Percentiles rank a stretch among this genome's conserved stretches.
Evolutionary conservation across 2,888 invertebrate genomes (phyloP).

Genomic region (Boloria selene): DNA sequence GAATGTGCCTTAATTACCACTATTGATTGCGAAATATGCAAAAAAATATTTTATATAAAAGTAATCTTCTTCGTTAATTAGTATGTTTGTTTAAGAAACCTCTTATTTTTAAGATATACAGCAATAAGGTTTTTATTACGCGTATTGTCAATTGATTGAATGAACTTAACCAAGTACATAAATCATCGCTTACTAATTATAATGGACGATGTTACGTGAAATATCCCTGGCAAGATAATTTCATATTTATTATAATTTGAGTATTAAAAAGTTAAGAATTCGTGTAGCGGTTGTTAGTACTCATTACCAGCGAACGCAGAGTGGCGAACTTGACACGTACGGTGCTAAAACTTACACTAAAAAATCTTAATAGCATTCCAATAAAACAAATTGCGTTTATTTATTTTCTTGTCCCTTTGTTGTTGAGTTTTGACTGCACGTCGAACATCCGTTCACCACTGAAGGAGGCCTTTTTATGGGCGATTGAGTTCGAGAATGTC

Average conservation of each 20-base stretch:
- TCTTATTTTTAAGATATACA: neutral
- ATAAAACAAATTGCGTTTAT: slow-evolving; percentile 53
- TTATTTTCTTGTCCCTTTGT: slow-evolving; percentile 47
- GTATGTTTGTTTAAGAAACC: neutral
- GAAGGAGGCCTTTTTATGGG: slow-evolving; percentile 37
- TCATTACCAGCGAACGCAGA: slow-evolving; percentile 47
- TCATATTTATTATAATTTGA: slow-evolving; percentile 40
- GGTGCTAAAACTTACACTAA: slow-evolving; percentile 55
- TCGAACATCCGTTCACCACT: slow-evolving; percentile 37
- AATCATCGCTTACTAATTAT: slow-evolving; percentile 35
- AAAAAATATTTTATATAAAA: neutral
- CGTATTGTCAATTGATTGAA: neutral
- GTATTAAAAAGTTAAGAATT: slow-evolving; percentile 44
- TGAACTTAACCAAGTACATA: neutral
- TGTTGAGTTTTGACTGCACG: slow-evolving; percentile 46
- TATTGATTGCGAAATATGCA: slow-evolving; percentile 12
- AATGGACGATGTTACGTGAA: slow-evolving; percentile 39
- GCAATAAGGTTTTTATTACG: neutral
- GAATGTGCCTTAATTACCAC: slow-evolving; percentile 8
- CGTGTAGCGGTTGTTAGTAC: slow-evolving; percentile 33
- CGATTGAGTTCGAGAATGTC: slow-evolving; percentile 34
- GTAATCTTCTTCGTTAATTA: neutral
- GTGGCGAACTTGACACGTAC: slow-evolving; percentile 58
- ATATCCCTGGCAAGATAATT: slow-evolving; percentile 35
- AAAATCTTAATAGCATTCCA: slow-evolving; percentile 57